These are phyloP conservation scores for Steromphala cineraria DNA, from an alignment of 2,888 invertebrate species.

Conservation along the genomic window DNA sequence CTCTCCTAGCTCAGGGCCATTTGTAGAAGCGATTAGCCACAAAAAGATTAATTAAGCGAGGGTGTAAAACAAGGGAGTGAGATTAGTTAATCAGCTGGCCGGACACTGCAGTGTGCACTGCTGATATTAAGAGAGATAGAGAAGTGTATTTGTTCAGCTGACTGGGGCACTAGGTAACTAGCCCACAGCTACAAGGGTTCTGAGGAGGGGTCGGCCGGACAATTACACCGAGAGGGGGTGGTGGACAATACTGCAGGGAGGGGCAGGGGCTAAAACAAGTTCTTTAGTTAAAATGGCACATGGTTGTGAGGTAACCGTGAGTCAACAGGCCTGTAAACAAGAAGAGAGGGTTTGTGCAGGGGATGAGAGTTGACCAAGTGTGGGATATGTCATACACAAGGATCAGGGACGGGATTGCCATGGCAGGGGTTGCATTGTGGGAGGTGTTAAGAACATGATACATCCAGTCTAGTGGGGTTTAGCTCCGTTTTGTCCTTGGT, in stretches of 20 bases:
- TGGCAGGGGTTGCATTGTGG: neutral
- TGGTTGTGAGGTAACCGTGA: constrained; percentile 2
- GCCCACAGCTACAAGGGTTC: neutral
- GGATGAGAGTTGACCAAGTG: neutral
- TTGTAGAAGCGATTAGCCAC: too few species aligned
- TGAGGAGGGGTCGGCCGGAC: neutral
- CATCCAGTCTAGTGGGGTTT: neutral
- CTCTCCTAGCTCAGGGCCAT: too few species aligned
- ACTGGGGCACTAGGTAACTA: neutral
- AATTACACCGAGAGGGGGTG: neutral
- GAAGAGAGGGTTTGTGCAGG: neutral
- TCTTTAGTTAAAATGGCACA: constrained; percentile 17
- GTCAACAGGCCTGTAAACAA: neutral
- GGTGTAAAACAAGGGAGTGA: constrained; percentile 8
- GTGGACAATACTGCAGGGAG: neutral
- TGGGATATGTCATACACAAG: neutral
- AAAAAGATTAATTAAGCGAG: neutral
- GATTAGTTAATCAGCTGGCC: neutral
- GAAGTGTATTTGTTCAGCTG: constrained; percentile 1
- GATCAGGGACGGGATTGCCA: neutral
- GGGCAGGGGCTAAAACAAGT: neutral
- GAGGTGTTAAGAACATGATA: constrained; percentile 13
- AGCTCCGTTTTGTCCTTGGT: neutral
- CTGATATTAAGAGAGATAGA: neutral
- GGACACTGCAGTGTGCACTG: neutral